These are phyloP conservation scores for Rhinogobio ventralis DNA, from an alignment of 2,797 vertebrate genomes.

Conservation along the genomic window DNA sequence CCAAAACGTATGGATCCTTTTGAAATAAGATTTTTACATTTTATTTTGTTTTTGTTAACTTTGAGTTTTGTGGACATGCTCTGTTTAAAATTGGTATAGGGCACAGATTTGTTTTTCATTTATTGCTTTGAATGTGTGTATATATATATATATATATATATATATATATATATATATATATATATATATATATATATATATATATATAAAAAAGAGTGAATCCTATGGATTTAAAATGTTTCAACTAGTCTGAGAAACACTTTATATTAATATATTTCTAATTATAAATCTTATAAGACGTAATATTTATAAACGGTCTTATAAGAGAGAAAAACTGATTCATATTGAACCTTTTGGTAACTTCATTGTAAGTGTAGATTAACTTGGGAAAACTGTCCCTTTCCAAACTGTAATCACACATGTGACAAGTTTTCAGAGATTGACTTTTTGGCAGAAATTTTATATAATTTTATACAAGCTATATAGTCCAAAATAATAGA, in stretches of 20 bases:
- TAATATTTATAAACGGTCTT: slow-evolving; percentile 72
- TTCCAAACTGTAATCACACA: slow-evolving; percentile 31
- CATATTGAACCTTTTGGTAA: slow-evolving; percentile 91
- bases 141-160: no score
- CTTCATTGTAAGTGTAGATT: slow-evolving; percentile 67
- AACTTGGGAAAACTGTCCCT: background rate
- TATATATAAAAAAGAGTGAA: slow-evolving; percentile 58
- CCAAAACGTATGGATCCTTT: background rate
- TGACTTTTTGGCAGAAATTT: slow-evolving; percentile 10
- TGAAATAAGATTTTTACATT: slow-evolving; percentile 42
- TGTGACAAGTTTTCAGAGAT: slow-evolving; percentile 23
- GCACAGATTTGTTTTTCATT: background rate
- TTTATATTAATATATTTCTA: background rate
- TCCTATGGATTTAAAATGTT: slow-evolving; percentile 77
- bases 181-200: no score
- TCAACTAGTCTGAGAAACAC: slow-evolving; percentile 58
- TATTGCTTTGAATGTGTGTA: slow-evolving; percentile 26
- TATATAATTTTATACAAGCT: background rate
- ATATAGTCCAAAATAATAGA: background rate
- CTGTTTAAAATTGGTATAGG: slow-evolving; percentile 4
- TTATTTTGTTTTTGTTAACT: slow-evolving; percentile 63
- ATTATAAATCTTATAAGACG: slow-evolving; percentile 33
- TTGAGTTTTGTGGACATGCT: slow-evolving; percentile 65
- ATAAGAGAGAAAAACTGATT: slow-evolving; percentile 79
- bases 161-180: background rate